A percentile compares a stretch with the other conserved stretches of the same genome.
These are phyloP conservation scores for Shinisaurus crocodilurus DNA, from an alignment of 2,113 vertebrate species.

Conservation along the genomic window DNA sequence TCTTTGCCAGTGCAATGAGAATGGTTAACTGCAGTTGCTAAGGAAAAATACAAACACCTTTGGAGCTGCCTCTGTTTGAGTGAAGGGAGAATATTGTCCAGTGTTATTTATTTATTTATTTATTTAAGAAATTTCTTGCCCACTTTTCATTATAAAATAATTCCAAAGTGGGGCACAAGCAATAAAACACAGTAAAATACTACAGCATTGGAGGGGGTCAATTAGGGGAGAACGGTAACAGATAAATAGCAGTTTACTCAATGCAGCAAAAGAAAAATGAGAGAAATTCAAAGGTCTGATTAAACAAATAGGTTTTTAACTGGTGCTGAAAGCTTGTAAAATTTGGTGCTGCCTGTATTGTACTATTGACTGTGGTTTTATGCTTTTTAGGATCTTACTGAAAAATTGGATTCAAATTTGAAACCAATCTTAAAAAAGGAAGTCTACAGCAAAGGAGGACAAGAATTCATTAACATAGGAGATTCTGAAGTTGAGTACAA, in stretches of 20 bases:
- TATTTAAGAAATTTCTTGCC: too few relatives aligned
- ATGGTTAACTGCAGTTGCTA: not conserved
- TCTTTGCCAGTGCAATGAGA: not conserved
- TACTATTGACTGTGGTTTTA: not conserved
- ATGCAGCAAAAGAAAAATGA: too few relatives aligned
- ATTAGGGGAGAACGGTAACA: too few relatives aligned
- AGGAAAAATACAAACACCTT: not conserved
- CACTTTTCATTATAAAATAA: too few relatives aligned
- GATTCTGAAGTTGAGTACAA: constrained; percentile 73
- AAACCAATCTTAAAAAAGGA: constrained; percentile 70
- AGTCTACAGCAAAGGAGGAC: constrained; percentile 61
- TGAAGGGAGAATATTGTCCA: not conserved
- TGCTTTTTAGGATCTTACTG: constrained; percentile 66
- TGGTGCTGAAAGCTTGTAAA: too few relatives aligned
- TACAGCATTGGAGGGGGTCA: too few relatives aligned
- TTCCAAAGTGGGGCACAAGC: too few relatives aligned
- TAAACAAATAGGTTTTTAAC: too few relatives aligned
- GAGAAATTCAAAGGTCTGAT: too few relatives aligned
- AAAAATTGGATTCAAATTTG: constrained; percentile 67
- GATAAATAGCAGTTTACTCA: too few relatives aligned
- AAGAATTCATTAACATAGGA: constrained; percentile 63
- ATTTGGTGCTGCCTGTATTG: too few relatives aligned
- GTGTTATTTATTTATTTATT: not conserved
- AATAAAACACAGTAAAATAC: too few relatives aligned
- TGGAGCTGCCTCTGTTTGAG: not conserved